Evolutionary conservation across 2,888 invertebrate species (phyloP).

Genomic region (Nomada lathburiana): DNA sequence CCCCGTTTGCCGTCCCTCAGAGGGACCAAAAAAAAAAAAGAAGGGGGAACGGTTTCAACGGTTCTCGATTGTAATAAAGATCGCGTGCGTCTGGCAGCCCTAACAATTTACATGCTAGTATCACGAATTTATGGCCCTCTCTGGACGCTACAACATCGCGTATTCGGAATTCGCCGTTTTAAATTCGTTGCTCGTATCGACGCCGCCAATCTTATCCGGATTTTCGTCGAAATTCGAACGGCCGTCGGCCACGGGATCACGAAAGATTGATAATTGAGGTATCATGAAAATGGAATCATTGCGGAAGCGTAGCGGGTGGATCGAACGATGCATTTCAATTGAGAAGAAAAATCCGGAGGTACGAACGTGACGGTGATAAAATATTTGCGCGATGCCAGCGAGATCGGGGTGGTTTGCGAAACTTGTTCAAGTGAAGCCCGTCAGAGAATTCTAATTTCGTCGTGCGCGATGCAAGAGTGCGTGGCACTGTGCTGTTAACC

Average conservation of each 20-base stretch:
- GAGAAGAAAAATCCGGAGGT: neutral
- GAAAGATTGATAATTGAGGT: conserved; percentile 33
- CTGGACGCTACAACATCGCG: conserved; percentile 2
- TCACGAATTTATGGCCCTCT: conserved; percentile 33
- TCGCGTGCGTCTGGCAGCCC: conserved; percentile 33
- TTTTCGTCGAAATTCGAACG: neutral
- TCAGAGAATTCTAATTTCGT: too few species aligned
- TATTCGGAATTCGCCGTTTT: conserved; percentile 26
- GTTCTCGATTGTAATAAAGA: conserved; percentile 42
- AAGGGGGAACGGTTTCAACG: neutral
- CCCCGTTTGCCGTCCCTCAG: conserved; percentile 1
- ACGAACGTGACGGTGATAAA: neutral
- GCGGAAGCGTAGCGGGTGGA: too few species aligned
- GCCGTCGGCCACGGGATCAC: neutral
- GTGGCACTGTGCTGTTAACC: too few species aligned
- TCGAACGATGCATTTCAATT: conserved; percentile 11
- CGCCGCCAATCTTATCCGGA: conserved; percentile 13
- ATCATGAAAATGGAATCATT: conserved; percentile 5
- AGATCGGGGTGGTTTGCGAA: too few species aligned
- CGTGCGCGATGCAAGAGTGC: too few species aligned
- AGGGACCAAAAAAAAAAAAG: neutral
- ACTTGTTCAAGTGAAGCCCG: too few species aligned
- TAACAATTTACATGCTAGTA: conserved; percentile 39
- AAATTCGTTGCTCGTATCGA: conserved; percentile 13
- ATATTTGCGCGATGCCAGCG: too few species aligned